Evolutionary conservation across 2,888 invertebrate species (phyloP), one percentile per base, ranked within the genome.

Genomic region (Steromphala cineraria): DNA sequence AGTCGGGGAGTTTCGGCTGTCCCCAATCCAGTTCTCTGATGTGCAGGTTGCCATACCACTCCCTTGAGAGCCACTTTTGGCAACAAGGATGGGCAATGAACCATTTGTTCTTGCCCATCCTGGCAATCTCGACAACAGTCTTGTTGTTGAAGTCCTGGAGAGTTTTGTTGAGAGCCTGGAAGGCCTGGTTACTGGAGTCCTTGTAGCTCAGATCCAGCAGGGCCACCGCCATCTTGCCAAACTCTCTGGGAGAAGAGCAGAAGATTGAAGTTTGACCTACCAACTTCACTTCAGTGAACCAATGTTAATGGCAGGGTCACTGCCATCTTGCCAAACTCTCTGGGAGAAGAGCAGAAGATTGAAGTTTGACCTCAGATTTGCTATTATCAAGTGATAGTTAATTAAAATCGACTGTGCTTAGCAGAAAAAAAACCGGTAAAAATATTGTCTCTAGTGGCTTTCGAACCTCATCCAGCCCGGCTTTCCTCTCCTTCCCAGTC

Each of bases 51-150:
- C 94, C 94, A 79, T 89, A 92, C 81, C 94, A 92, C 75, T 93
- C 91, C 53, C 93, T 92, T 5, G 93, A 93, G n/a, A 94, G 90
- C 94, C 94, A 94, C 83, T 93, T 92, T 89, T 94, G 94, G 87
- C 94, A 94, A 82, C 94, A 94, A 7, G 94, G 94, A 85, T 94
- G 94, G 4, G 94, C 93, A 46, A 94, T 91, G 85, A 94, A 94
- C 56, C 90, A 90, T 36, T 92, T 90, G 86, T 93, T 93, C 76
- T 92, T 90, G 2, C 93, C 92, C 75, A 92, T 89, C 36, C 93
- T 91, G 19, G 94, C 93, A 15, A 94, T 90, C 84, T 94, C 93
- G 21, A 94, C 91, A 0, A 92, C 91, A 0, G 93, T 91, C 74
- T 91, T 92, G 83, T 91, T 89, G 82, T 91, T 92, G 89, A 92